Conservation (phyloP, 2,113 vertebrate genomes). For the Alaudala cheleensis region DNA sequence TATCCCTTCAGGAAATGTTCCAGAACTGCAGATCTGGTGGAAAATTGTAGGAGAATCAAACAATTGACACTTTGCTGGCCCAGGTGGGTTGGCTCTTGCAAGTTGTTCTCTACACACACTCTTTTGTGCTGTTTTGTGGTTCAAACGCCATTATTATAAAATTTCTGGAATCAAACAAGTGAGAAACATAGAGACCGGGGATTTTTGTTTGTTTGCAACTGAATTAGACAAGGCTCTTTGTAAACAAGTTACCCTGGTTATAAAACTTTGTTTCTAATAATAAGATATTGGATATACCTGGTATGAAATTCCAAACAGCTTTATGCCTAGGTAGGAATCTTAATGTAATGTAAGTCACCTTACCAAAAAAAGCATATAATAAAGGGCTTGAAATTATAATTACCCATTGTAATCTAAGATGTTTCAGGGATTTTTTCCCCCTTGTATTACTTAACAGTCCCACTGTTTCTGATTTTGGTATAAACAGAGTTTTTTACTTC, state of each 20-base stretch:
- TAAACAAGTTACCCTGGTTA: background rate
- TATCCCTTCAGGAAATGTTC: background rate
- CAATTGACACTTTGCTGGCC: background rate
- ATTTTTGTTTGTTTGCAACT: background rate
- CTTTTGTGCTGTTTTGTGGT: background rate
- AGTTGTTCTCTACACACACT: background rate
- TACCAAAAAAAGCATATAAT: background rate
- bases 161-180: background rate
- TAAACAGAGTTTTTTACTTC: background rate
- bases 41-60: background rate
- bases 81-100: background rate
- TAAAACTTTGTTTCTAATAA: background rate
- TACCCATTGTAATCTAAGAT: conserved; percentile 2
- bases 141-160: background rate
- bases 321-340: background rate
- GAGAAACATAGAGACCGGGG: background rate
- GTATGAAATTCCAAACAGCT: background rate
- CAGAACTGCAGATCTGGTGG: background rate
- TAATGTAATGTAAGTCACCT: background rate
- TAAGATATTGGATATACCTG: background rate
- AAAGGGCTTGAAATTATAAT: conserved; percentile 5
- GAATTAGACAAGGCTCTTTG: background rate
- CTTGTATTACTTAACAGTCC: background rate
- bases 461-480: conserved; percentile 9
- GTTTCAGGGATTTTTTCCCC: background rate